These are phyloP conservation scores for Macrosiphum euphorbiae DNA, from an alignment of 2,888 invertebrate species.

Conservation along the genomic window DNA sequence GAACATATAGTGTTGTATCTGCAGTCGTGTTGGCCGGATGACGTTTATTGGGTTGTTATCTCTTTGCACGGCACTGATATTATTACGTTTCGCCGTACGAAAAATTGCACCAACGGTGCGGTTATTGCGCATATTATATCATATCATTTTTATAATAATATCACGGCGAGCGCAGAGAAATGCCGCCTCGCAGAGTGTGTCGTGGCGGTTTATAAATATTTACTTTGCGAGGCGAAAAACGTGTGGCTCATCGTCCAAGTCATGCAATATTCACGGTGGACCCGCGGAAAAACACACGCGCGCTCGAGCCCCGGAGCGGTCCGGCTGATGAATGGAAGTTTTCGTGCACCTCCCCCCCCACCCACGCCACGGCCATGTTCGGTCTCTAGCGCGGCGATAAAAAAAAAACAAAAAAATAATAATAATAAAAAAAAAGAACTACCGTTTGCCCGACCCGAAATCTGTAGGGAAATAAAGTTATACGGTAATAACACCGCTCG, in stretches of 20 bases:
- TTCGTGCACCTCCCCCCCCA: background rate
- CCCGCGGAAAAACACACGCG: background rate
- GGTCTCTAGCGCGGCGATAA: background rate
- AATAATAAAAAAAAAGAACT: background rate
- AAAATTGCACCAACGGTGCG: background rate
- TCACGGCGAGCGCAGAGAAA: background rate
- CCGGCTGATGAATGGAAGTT: conserved; percentile 54
- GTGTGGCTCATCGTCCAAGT: conserved; percentile 44
- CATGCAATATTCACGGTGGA: conserved; percentile 52
- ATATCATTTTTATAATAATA: background rate
- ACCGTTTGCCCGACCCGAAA: conserved; percentile 11
- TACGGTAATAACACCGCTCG: conserved; percentile 22
- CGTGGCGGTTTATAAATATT: conserved; percentile 48
- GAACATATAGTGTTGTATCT: background rate
- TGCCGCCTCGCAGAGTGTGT: background rate
- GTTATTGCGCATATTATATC: background rate
- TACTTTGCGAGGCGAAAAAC: background rate
- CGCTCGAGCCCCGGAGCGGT: conserved; percentile 17
- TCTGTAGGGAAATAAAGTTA: conserved; percentile 60
- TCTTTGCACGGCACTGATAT: background rate
- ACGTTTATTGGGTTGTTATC: background rate
- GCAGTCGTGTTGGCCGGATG: background rate
- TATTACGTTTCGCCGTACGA: background rate
- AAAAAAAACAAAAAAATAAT: conserved; percentile 4
- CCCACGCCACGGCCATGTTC: background rate